Evolutionary conservation across 2,113 vertebrate genomes (phyloP).

Genomic region (Silurus glanis): DNA sequence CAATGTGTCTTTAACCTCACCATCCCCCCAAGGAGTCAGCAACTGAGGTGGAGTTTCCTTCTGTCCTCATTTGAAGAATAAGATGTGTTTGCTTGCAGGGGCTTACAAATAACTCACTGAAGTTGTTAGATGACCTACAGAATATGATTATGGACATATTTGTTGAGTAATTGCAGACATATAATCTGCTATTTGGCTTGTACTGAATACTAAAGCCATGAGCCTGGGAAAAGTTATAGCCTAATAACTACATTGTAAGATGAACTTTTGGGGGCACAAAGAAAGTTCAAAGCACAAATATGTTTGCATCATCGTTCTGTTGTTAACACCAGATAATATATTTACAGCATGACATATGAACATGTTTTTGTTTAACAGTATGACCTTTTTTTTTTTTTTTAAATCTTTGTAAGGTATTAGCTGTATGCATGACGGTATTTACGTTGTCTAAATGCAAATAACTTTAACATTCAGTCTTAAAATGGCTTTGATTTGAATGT

Average conservation of each 20-base stretch:
- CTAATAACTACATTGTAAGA: neutral
- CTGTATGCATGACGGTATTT: neutral
- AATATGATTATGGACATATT: neutral
- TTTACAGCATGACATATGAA: neutral
- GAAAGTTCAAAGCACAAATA: neutral
- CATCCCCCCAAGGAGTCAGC: neutral
- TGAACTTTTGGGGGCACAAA: neutral
- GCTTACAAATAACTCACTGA: conserved; percentile 10
- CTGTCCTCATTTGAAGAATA: conserved; percentile 10
- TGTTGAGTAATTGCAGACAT: neutral
- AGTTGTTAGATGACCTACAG: neutral
- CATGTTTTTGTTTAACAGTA: neutral
- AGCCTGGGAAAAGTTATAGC: neutral
- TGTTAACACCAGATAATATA: neutral
- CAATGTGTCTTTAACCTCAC: conserved; percentile 23
- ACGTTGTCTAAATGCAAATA: neutral
- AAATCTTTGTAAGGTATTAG: neutral
- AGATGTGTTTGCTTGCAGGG: neutral
- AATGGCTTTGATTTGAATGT: neutral
- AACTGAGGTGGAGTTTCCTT: conserved; percentile 27
- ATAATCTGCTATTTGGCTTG: neutral
- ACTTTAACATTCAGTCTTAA: neutral
- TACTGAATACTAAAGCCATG: conserved; percentile 1
- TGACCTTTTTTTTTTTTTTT: too few species aligned
- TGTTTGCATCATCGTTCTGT: neutral